Evolutionary conservation across 1,140 invertebrate genomes (phyloP), one percentile per base, ranked within the genome.

Genomic region (Drosophila suzukii): DNA sequence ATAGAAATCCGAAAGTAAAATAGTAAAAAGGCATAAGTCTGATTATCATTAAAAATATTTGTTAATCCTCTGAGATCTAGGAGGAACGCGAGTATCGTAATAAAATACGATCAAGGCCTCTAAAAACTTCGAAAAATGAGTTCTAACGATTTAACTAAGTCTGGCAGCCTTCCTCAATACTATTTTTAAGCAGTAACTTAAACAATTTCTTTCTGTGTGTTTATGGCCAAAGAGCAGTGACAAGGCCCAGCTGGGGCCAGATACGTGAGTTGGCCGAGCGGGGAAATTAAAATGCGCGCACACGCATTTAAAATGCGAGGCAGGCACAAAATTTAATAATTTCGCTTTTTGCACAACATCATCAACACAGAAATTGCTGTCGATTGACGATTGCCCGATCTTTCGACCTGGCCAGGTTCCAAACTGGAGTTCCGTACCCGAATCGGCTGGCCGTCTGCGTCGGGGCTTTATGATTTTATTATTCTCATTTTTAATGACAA

Each of bases 261-360:
- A 58, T 75, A 85, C 83, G 82, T 86, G 75, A 62, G 58, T 50
- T 30, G 60, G 32, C 39, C 50, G 15, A 60, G 49, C 38, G 39
- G 32, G 54, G 15, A 73, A 79, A 79, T 82, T 73, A 60, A 88
- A 88, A 76, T 88, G 66, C 67, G 70, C 49, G 61, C 51, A 58
- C 62, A 75, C 74, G 59, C 66, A 81, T 65, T 91, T 57, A 84
- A 91, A 88, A 91, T 88, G 70, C 88, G 55, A 77, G 58, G 51
- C 88, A 91, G 82, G 77, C 78, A 79, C 67, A 85, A 70, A 76
- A 84, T 88, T 86, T 91, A 88, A 91, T 91, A 91, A 91, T 91
- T 91, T 91, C 80, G 82, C 75, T 90, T 88, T 91, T 91, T 91
- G 80, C 82, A 65, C 85, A 85, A 76, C 82, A 78, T 65, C 61